Base-by-base conservation (phyloP, 1,140 invertebrate species). In the Stratiolaelaps scimitus region DNA sequence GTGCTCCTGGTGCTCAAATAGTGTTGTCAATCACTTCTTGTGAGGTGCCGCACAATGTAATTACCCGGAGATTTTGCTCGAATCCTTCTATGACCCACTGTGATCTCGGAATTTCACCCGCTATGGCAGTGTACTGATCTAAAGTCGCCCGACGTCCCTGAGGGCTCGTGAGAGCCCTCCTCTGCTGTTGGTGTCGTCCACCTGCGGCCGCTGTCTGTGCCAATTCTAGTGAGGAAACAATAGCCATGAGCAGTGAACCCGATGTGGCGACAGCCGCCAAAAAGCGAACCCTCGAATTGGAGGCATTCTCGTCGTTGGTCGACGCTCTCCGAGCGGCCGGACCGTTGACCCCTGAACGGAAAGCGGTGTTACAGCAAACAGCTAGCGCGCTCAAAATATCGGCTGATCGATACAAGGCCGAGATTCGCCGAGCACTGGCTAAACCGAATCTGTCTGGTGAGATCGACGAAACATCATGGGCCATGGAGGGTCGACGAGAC, bases 1-100 rank as follows among this genome's bases (percentile, higher is more conserved):
- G 53, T 60, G 53, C 53, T 60, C 53, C 34, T 60, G 53, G 53
- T 60, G 13, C 53, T 60, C 53, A 60, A 29, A 60, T 60, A 6
- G 34, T 60, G 53, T 26, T 60, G 53, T 29, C 53, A 60, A 26
- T 60, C 23, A 26, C n/a, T 17, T 34, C 20, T 60, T 40, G 34
- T 40, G 34, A 40, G 4, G 34, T 40, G 34, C 34, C 34, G 34
- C 34, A 40, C 34, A 40, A 40, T 40, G 34, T 40, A 40, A 40
- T 40, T 4, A 6, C 5, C 34, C 34, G 10, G 34, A 40, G 10
- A 40, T 40, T 40, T 40, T 40, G 34, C 34, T 10, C 10, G 34
- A 10, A 6, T 40, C 34, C 34, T 40, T 6, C 34, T 40, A 4
- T 10, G 10, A 40, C 10, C 34, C 34, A 6, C 34, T 6, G 34